Percentiles rank a stretch among this genome's conserved stretches.
phyloP scores from a whole-genome alignment of 2,113 vertebrate species.

The Poecile atricapillus region DNA sequence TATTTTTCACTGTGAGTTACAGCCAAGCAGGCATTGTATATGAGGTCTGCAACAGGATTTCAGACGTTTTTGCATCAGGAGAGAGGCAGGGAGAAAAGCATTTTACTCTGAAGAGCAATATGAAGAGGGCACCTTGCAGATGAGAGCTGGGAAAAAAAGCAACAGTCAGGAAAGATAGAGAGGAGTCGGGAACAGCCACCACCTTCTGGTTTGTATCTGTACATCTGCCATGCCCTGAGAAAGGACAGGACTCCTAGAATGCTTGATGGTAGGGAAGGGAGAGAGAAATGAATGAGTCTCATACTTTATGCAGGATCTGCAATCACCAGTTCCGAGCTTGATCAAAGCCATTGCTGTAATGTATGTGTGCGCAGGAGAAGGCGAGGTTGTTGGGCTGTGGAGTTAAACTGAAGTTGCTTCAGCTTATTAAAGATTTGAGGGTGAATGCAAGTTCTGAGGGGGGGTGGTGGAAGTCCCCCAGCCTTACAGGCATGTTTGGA shows the following conservation, averaged over 20 bases:
- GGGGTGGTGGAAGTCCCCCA: neutral
- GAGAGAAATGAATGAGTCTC: neutral
- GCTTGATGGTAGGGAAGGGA: neutral
- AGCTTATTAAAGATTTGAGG: neutral
- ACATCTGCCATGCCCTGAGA: neutral
- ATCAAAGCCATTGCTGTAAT: neutral
- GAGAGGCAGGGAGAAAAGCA: neutral
- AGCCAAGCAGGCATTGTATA: neutral
- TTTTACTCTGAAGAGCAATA: constrained; percentile 38
- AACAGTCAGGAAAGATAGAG: neutral
- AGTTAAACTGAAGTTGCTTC: neutral
- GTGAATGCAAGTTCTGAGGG: neutral
- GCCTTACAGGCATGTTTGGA: neutral
- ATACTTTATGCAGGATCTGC: neutral
- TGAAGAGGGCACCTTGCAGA: constrained; percentile 34
- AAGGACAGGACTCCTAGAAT: neutral
- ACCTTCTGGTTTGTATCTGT: neutral
- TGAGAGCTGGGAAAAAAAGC: neutral
- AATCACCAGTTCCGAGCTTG: neutral
- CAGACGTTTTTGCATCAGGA: neutral
- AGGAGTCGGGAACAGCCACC: neutral
- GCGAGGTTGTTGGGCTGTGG: neutral
- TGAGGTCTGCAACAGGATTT: neutral
- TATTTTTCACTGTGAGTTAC: constrained; percentile 43
- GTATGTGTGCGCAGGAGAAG: neutral